Evolutionary conservation across 2,797 vertebrate genomes (phyloP).

Genomic region (Acrocephalus scirpaceus): DNA sequence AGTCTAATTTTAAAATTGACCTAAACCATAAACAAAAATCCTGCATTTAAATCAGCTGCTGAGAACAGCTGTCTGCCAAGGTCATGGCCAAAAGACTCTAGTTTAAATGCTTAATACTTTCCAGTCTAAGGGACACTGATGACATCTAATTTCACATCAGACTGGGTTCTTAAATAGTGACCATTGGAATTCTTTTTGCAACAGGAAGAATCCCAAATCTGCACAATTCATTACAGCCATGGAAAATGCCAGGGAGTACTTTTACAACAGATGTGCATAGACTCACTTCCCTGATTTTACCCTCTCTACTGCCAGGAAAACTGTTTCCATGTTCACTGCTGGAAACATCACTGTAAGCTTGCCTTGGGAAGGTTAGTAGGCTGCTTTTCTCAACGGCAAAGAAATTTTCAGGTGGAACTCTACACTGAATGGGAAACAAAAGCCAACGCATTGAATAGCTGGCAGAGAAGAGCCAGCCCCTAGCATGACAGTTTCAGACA

Average conservation of each 20-base stretch:
- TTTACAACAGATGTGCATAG: not conserved
- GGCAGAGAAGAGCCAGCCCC: not conserved
- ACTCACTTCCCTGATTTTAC: not conserved
- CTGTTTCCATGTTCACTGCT: not conserved
- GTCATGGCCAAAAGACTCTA: not conserved
- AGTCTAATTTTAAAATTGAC: not conserved
- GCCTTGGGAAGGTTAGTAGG: not conserved
- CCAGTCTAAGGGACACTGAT: not conserved
- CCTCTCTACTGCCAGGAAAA: not conserved
- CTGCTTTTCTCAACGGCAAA: not conserved
- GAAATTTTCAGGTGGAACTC: not conserved
- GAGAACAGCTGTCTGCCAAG: conserved; percentile 9
- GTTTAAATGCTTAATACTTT: not conserved
- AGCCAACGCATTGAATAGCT: not conserved
- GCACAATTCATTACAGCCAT: not conserved
- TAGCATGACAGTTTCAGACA: not conserved
- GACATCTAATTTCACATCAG: conserved; percentile 41
- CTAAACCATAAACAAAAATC: not conserved
- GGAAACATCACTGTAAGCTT: not conserved
- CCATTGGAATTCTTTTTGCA: not conserved
- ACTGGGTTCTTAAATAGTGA: not conserved
- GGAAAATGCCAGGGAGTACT: not conserved
- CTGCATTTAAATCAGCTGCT: not conserved
- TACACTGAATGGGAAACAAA: not conserved
- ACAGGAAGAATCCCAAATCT: not conserved